Evolutionary conservation across 2,797 vertebrate species (phyloP), one percentile per base, ranked within the genome.

Genomic region (Ptychobarbus kaznakovi): DNA sequence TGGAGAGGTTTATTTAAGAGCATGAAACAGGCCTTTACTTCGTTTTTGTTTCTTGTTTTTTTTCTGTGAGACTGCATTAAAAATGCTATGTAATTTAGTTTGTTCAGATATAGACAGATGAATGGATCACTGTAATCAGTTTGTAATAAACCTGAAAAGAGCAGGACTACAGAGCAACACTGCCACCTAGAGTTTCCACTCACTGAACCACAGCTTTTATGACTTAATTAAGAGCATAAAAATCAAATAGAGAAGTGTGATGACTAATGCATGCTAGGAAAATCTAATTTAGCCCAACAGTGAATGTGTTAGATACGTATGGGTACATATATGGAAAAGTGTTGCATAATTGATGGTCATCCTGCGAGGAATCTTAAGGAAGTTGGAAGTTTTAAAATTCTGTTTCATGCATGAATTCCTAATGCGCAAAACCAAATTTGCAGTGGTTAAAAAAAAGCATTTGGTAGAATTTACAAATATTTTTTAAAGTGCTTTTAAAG

Each of bases 111-210:
- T 91, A 94, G 93, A 95, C 94, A 93, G 93, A 94, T 92, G 90
- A 94, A 95, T 95, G 94, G 90, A 94, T 95, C 94, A 93, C 92
- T 93, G 89, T 92, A 95, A 95, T 95, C 91, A 93, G 94, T 94
- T 93, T 95, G 94, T 94, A 95, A 95, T 95, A 95, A 93, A 92
- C 90, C 93, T 56, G 88, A 87, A 87, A 81, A 74, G 73, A 86
- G 73, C 15, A 61, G 25, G 75, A 85, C n/a, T 76, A 40, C 87
- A 85, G 77, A 92, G 92, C 93, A 93, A 94, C 94, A 94, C 93
- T 96, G 95, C 95, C 95, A 95, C 93, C 95, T 96, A 95, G 90
- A 90, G 95, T 88, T 89, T 75, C 35, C 68, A 53, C 51, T 56
- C 82, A 90, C 91, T 22, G 49, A 81, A 85, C 76, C 78, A 70